These are phyloP conservation scores for Marcusenius ussheri DNA, from an alignment of 2,113 vertebrate species.

Conservation along the genomic window DNA sequence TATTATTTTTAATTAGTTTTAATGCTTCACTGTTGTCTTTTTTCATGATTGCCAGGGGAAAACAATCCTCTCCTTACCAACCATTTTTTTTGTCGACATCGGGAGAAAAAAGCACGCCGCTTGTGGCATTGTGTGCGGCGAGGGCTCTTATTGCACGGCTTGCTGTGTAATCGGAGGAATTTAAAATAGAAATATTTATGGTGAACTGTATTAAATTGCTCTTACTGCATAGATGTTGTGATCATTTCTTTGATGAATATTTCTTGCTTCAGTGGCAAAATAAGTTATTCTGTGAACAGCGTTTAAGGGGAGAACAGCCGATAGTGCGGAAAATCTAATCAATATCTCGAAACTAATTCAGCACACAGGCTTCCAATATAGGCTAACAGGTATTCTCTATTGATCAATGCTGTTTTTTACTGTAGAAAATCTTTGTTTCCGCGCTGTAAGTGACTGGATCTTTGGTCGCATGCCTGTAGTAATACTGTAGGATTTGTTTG, in stretches of 20 bases:
- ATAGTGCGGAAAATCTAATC: conserved; percentile 65
- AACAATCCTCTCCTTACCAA: not conserved
- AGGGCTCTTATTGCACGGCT: not conserved
- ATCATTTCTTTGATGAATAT: conserved; percentile 18
- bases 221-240: not conserved
- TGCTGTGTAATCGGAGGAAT: not conserved
- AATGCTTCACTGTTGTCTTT: not conserved
- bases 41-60: not conserved
- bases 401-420: conserved; percentile 53
- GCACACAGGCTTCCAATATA: conserved; percentile 57
- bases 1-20: not conserved
- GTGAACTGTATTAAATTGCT: conserved; percentile 3
- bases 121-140: not conserved
- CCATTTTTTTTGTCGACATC: not conserved
- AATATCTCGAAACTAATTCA: conserved; percentile 64
- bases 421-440: conserved; percentile 44
- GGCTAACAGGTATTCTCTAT: conserved; percentile 66
- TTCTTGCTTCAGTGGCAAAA: conserved; percentile 18
- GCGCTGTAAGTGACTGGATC: not conserved
- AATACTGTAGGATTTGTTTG: not conserved
- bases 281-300: conserved; percentile 44
- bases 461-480: not conserved
- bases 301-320: conserved; percentile 45
- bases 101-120: not conserved
- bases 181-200: not conserved